Evolutionary conservation across 2,888 invertebrate species (phyloP), one percentile per base, ranked within the genome.

Genomic region (Zele albiditarsus): DNA sequence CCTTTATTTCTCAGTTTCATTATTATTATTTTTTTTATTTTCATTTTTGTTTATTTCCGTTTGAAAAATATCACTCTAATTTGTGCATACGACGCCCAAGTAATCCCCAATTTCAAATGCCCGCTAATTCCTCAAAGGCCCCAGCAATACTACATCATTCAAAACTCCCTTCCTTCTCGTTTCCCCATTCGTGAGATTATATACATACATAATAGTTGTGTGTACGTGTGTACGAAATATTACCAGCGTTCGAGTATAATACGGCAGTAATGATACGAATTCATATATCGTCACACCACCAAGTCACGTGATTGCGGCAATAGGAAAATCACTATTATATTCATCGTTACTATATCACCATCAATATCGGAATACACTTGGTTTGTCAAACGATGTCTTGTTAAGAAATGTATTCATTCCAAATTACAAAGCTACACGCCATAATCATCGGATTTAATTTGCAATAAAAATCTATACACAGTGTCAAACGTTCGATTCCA

Each of bases 351-450:
- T 46, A 2, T 20, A 53, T 20, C 53, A 53, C 8, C 20, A 23
- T 23, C 53, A 23, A 20, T 20, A 23, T 6, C 2, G 16, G 4
- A n/a, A 46, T 46, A 4, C 46, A 53, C 4, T 8, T 20, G 20
- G 25, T 65, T 77, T 66, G 25, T 66, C 74, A 53, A 72, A 28
- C 25, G 58, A 60, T 68, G 53, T 53, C 84, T 87, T 85, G 86
- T 87, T 87, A 87, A 20, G 85, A 81, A 80, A 81, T 81, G 84
- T 87, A 87, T 87, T 87, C 87, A 87, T 85, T 87, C 84, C 84
- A 85, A 87, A 87, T 86, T 85, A 84, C 84, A 84, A 83, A 79
- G 83, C 81, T 74, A 82, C 76, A 79, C 71, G n/a, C n/a, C n/a
- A n/a, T n/a, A n/a, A n/a, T n/a, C n/a, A n/a, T n/a, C n/a, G n/a